Base-by-base conservation (phyloP, 2,888 invertebrate genomes). In the Cephonodes hylas region DNA sequence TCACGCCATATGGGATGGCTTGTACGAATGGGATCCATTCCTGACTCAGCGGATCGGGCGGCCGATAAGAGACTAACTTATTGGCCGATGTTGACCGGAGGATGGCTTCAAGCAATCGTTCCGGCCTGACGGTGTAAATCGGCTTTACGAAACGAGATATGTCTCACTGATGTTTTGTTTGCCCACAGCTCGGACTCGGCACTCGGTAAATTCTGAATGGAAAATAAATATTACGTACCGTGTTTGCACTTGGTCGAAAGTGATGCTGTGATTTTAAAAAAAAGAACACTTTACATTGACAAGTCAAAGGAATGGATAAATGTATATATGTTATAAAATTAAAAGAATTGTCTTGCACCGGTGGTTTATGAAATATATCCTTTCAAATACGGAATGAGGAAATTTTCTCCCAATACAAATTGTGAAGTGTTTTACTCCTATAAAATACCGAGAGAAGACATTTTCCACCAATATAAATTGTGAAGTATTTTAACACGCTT, bases 41-140 rank as follows among this genome's bases (percentile, higher is more conserved):
- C 60, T 83, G 79, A 84, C 75, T 84, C 81, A 80, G 81, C 85
- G 75, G 86, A 88, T 88, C 81, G 87, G 88, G 65, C 74, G 69
- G 63, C 61, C 70, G 89, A 89, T 89, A 89, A 85, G 83, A 81
- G 83, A 85, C 79, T 84, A 86, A 89, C 86, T 87, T 89, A 89
- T 88, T 77, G 83, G 79, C 75, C 67, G 66, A 77, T 83, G 84
- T 84, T 85, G 84, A 84, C 84, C 81, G 81, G 77, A 70, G 66
- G 66, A 60, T 61, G 63, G 64, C 48, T 63, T 15, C 13, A 25
- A 65, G 66, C 68, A 67, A 80, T 74, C 76, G 75, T 74, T 80
- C 75, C 63, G 65, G 63, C 75, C 72, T 73, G 75, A 75, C 73
- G 73, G 67, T 75, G 73, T 70, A 74, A 74, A 74, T 74, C 70